Evolutionary conservation across 1,140 invertebrate genomes (phyloP), one percentile per base, ranked within the genome.

Genomic region (Ips typographus): DNA sequence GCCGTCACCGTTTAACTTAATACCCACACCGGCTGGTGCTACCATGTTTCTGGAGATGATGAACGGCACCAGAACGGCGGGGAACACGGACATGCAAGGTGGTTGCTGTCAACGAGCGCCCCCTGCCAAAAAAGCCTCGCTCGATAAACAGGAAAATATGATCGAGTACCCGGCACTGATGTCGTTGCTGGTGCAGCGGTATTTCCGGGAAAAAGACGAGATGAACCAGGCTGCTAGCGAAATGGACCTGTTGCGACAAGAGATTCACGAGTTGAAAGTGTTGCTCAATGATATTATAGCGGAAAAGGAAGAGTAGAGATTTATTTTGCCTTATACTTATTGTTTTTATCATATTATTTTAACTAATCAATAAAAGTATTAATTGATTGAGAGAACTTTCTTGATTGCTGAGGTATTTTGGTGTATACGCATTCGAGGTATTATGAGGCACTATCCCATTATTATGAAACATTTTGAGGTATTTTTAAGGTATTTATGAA

Each of bases 1-100:
- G n/a, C 85, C 86, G 37, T 83, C 86, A 2, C 85, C 85, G 0
- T 83, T 85, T 38, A 86, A 85, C 76, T 74, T 87, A 44, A 80
- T 87, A 3, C 85, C 85, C 2, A 86, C 85, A 2, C 79, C 80
- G 3, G 73, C 74, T 4, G 84, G 83, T 2, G 74, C 85, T 38
- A 75, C 73, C 3, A 76, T 75, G 8, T 72, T 83, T 22, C 66
- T 82, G 8, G 82, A 85, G 37, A 85, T 81, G 76, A 44, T 84
- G 42, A 79, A 80, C 40, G 65, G 72, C 3, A 63, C 68, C 2
- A 66, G 66, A 43, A 52, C 70, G 47, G 73, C 66, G 56, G 67
- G 65, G 51, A 65, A 68, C 43, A 67, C 57, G 38, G 58, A 67
- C 40, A 40, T 58, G n/a, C 5, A 8, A 55, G 47, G 55, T 68